These are phyloP conservation scores for Engraulis encrasicolus DNA, from an alignment of 2,113 vertebrate genomes.

Conservation along the genomic window DNA sequence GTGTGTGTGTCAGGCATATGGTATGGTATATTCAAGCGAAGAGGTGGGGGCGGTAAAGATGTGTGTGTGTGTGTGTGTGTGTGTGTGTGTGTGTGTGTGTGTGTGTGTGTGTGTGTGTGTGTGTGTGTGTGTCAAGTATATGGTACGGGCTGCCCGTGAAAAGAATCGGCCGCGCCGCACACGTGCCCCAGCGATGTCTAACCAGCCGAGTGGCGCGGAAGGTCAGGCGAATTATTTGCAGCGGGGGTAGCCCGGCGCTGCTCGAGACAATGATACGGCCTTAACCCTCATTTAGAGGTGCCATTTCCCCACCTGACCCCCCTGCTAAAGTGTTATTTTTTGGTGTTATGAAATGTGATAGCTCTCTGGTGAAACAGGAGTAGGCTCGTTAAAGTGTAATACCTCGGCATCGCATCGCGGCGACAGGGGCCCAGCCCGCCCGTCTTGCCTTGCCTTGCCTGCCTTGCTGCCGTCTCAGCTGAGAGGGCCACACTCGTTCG, in stretches of 20 bases:
- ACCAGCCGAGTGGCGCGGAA: constrained; percentile 76
- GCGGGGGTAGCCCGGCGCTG: constrained; percentile 78
- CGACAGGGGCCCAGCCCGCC: no score
- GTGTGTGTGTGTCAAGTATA: no score
- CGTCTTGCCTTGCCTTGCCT: no score
- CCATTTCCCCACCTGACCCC: constrained; percentile 83
- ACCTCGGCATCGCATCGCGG: constrained; percentile 66
- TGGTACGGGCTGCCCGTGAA: constrained; percentile 76
- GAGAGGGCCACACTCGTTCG: not conserved
- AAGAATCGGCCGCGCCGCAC: constrained; percentile 75
- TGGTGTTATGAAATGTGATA: constrained; percentile 81
- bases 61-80: no score
- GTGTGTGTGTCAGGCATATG: no score
- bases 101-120: no score
- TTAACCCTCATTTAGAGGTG: constrained; percentile 81
- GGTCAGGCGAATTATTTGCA: constrained; percentile 85
- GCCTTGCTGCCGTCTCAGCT: constrained; percentile 27
- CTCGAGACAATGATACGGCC: constrained; percentile 84
- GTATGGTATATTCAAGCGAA: no score
- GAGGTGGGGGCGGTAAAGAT: no score
- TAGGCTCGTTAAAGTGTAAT: constrained; percentile 73
- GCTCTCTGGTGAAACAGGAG: constrained; percentile 75
- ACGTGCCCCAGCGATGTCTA: constrained; percentile 79
- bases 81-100: no score
- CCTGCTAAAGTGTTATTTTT: constrained; percentile 79